Conservation (phyloP, 2,113 vertebrate genomes). For the Corythornis madagascariensis region DNA sequence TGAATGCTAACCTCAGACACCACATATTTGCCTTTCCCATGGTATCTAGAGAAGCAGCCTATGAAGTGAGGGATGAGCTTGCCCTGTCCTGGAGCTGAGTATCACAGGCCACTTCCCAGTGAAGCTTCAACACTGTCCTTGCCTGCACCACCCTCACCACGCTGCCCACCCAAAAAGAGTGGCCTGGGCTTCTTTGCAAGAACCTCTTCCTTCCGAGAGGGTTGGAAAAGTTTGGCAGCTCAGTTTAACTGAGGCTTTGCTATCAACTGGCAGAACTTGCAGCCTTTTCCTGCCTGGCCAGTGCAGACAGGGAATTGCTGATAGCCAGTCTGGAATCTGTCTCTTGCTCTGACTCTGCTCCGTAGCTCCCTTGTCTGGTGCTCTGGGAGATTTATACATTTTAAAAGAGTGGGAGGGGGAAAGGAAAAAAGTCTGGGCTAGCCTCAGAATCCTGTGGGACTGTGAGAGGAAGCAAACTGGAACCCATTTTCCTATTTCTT, state of each 20-base stretch:
- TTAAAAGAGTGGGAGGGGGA: not conserved
- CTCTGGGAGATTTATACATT: not conserved
- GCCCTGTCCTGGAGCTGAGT: not conserved
- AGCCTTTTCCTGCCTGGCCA: constrained; percentile 67
- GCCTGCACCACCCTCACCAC: not conserved
- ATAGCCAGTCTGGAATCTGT: constrained; percentile 48
- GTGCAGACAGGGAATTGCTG: constrained; percentile 53
- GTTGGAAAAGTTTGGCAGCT: not conserved
- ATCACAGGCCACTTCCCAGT: rapidly evolving
- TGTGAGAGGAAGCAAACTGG: constrained; percentile 74
- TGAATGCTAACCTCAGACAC: not conserved
- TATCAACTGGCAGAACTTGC: constrained; percentile 57
- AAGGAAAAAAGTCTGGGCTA: not conserved
- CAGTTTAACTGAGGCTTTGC: not conserved
- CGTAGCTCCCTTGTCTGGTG: constrained; percentile 26
- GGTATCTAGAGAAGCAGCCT: not conserved
- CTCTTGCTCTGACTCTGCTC: constrained; percentile 27
- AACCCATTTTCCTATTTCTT: constrained; percentile 71
- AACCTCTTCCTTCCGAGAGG: not conserved
- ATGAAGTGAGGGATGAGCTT: not conserved
- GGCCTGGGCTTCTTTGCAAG: not conserved
- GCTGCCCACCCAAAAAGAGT: not conserved
- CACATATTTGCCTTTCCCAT: not conserved
- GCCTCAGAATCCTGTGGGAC: constrained; percentile 47
- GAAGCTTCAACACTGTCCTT: rapidly evolving